Conservation (phyloP, 2,797 vertebrate genomes). For the Galaxias olidus region DNA sequence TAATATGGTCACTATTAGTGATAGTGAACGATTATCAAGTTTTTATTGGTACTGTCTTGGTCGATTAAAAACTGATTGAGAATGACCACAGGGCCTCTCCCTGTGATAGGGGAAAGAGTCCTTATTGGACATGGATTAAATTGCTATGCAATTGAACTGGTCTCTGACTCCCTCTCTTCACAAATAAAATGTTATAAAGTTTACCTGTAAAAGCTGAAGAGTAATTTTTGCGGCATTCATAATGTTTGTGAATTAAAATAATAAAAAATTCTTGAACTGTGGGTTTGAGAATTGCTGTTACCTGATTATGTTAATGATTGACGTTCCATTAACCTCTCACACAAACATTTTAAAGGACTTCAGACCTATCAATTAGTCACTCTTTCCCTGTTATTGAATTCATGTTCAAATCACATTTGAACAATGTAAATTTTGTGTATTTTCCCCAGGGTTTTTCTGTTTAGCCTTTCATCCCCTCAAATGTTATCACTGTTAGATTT, state of each 20-base stretch:
- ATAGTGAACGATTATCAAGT: constrained; percentile 77
- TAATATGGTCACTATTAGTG: constrained; percentile 73
- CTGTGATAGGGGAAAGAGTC: constrained; percentile 77
- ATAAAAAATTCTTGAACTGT: constrained; percentile 63
- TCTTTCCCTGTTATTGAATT: too few relatives aligned
- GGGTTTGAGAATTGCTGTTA: constrained; percentile 58
- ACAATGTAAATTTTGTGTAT: not conserved
- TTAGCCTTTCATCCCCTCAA: constrained; percentile 38
- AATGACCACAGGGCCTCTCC: constrained; percentile 77
- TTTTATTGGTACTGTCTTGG: constrained; percentile 77
- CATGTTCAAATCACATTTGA: constrained; percentile 12
- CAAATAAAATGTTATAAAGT: constrained; percentile 76
- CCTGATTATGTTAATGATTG: constrained; percentile 46
- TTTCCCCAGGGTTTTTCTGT: too few relatives aligned
- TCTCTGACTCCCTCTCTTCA: constrained; percentile 81
- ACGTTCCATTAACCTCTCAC: constrained; percentile 15
- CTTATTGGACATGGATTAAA: constrained; percentile 83
- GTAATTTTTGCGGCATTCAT: constrained; percentile 67
- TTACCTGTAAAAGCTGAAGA: constrained; percentile 69
- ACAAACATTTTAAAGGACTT: too few relatives aligned
- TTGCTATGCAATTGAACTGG: constrained; percentile 86
- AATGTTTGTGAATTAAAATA: constrained; percentile 69
- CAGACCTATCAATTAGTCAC: too few relatives aligned
- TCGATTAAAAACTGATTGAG: constrained; percentile 72
- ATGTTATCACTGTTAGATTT: constrained; percentile 45